Base-by-base conservation (phyloP, 2,797 vertebrate genomes). In the Orestias chungarensis region DNA sequence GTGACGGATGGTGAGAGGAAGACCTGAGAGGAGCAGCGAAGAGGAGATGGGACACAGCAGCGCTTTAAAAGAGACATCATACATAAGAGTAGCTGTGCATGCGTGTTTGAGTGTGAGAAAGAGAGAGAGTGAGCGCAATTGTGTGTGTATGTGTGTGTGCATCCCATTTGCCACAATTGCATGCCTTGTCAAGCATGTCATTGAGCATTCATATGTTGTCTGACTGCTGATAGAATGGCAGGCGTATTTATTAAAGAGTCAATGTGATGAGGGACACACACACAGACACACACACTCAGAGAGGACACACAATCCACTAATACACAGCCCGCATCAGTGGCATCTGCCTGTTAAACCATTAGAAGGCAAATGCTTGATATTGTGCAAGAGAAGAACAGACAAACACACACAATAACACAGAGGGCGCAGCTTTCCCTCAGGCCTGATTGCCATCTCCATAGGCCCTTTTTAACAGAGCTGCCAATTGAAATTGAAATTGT, bases 401-500 rank as follows among this genome's bases (percentile, higher is more conserved):
- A 47, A 52, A 71, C 44, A 44, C 61, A 49, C 65, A n/a, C 68
- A 86, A 76, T 75, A 79, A 82, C 38, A 76, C 70, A 70, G 62
- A 62, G 72, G 77, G 81, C 66, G 75, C 73, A 68, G 86, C 80
- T 85, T 84, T 84, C 87, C 82, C 85, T 74, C 82, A 84, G 91
- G 84, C 86, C 82, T 90, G 91, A 94, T 93, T 92, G 91, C 88
- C 90, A 92, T 93, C 92, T 91, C 91, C 89, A 90, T 89, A 89
- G 91, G 79, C 83, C 79, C 76, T 82, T 91, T 88, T 91, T 89
- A 93, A 90, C 89, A 87, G 83, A 79, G 81, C 86, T 84, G 82
- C 82, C 89, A 91, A 93, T 92, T 93, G 91, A 94, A 92, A 94
- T 91, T 93, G 90, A 94, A 94, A 93, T 90, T 89, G 86, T 92